Conservation (phyloP, 2,797 vertebrate species). For the Taeniopygia guttata region DNA sequence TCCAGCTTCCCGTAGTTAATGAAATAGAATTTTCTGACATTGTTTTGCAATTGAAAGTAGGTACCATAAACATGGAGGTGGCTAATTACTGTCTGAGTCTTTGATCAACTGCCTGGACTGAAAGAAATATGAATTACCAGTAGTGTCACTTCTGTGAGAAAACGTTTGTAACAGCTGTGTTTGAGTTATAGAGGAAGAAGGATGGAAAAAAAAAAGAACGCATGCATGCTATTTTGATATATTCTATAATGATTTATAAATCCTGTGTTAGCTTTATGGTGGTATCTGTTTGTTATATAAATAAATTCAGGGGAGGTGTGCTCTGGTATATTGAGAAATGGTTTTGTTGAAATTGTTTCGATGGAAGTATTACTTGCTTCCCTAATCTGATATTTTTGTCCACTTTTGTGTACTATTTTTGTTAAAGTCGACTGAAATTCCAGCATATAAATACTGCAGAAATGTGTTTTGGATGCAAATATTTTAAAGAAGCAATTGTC, state of each 20-base stretch:
- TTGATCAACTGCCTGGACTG: neutral
- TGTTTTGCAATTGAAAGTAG: neutral
- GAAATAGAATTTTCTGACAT: neutral
- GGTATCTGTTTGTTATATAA: neutral
- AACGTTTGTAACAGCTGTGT: neutral
- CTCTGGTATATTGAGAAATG: neutral
- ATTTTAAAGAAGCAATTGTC: neutral
- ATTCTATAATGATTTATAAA: neutral
- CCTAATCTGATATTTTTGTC: neutral
- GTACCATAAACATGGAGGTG: neutral
- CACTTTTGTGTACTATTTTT: neutral
- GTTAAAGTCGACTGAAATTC: neutral
- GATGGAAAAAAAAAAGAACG: neutral
- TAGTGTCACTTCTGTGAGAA: neutral
- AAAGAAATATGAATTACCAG: neutral
- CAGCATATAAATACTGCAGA: neutral
- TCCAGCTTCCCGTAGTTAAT: neutral
- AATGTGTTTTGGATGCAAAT: neutral
- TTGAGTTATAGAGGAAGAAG: neutral
- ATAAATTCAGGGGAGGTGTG: fast-evolving
- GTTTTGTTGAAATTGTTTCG: neutral
- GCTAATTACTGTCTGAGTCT: neutral
- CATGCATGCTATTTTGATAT: neutral
- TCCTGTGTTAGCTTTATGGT: neutral
- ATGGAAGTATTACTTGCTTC: neutral